Evolutionary conservation across 2,888 invertebrate species (phyloP), one percentile per base, ranked within the genome.

Genomic region (Melanostoma scalare): DNA sequence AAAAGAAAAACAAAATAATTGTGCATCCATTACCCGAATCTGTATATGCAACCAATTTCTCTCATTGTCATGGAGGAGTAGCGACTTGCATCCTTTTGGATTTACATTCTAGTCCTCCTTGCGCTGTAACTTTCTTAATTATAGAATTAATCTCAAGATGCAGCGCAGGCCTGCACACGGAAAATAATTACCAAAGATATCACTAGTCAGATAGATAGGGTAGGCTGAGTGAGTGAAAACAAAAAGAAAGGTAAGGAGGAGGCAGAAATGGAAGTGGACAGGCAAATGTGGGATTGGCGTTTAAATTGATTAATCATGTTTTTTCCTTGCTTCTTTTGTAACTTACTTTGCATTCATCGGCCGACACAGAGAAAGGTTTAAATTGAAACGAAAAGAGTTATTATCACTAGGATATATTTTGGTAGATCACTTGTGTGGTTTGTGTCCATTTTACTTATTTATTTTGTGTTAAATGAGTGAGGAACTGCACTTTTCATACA

Each of bases 261-360:
- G 44, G n/a, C 2, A 31, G 20, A 8, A 42, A 55, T 3, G 1
- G 8, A n/a, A 33, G 40, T 9, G 10, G 60, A 48, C 60, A 53
- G 55, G 48, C 69, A 69, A 74, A 71, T 71, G 79, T 84, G 75
- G 84, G 79, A 84, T 84, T 84, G 84, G 84, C 79, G 82, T 84
- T 84, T 84, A 84, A 84, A 84, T 84, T 84, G 84, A 84, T 84
- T 84, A 84, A 84, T 84, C 84, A 79, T 84, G 84, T 84, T 79
- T 84, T 84, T 63, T 76, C 63, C 44, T 44, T 38, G 35, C 31
- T 33, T 60, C 40, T 55, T 69, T 61, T 50, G 50, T 20, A 20
- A 20, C 20, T 20, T 20, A 20, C 20, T 20, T 20, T 20, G 20
- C 20, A 20, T 20, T 20, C 20, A 20, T 71, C 53, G 52, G 63